Percentiles rank a stretch among this genome's conserved stretches.
Evolutionary conservation across 1,140 invertebrate species (phyloP).

Genomic region (Papilio machaon): DNA sequence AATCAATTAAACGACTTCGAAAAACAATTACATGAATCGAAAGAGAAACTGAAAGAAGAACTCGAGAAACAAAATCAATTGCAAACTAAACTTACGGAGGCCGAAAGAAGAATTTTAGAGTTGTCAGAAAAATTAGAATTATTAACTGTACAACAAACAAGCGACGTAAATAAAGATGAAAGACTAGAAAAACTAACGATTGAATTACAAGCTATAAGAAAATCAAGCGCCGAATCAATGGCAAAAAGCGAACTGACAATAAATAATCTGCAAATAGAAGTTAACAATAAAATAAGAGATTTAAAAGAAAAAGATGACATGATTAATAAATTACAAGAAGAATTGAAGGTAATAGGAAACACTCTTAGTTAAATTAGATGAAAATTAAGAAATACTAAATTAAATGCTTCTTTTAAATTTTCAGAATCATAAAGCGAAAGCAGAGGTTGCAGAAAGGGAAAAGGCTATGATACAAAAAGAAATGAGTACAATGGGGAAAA

Average conservation of each 20-base stretch:
- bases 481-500: conserved; percentile 52
- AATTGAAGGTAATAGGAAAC: conserved; percentile 66
- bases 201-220: conserved; percentile 73
- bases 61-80: conserved; percentile 75
- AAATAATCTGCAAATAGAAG: conserved; percentile 63
- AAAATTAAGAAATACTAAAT: not conserved
- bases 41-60: conserved; percentile 79
- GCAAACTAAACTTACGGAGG: conserved; percentile 66
- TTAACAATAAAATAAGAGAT: conserved; percentile 66
- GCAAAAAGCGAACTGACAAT: conserved; percentile 72
- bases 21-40: conserved; percentile 71
- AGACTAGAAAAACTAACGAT: conserved; percentile 73
- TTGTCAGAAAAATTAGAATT: conserved; percentile 74
- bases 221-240: conserved; percentile 64
- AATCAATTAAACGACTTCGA: conserved; percentile 72
- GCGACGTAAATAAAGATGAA: conserved; percentile 67
- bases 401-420: conserved; percentile 45
- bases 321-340: conserved; percentile 69
- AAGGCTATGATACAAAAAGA: conserved; percentile 70
- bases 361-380: not conserved
- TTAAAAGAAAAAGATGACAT: conserved; percentile 61
- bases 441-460: conserved; percentile 70
- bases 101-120: conserved; percentile 70
- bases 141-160: conserved; percentile 69
- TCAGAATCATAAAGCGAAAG: conserved; percentile 68